Evolutionary conservation across 2,888 invertebrate species (phyloP), one percentile per base, ranked within the genome.

Genomic region (Microctonus aethiopoides): DNA sequence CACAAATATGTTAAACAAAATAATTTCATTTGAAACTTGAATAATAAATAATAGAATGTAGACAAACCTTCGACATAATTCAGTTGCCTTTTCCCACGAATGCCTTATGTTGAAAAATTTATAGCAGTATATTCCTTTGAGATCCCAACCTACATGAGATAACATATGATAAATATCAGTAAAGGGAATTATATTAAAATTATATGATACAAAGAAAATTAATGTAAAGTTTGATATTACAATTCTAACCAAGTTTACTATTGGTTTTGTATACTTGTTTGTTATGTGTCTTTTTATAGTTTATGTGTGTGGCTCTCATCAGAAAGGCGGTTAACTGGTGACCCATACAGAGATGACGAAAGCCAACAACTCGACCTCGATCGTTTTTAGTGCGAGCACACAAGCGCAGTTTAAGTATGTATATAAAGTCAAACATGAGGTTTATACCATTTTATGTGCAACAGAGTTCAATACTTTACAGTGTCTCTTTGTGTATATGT

Each of bases 41-140:
- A 46, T 46, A 46, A 36, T 36, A 10, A 1, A 4, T 7, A 16
- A 16, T 16, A 39, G 16, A 2, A 46, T 20, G 9, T 24, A 57
- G n/a, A 60, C 67, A 9, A 68, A 96, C 96, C 96, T 95, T 90
- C 95, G 93, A 90, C 97, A 97, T 88, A 97, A 90, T 89, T 96
- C 95, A 76, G 95, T 96, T 78, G 96, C 95, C 89, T 95, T 96
- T 88, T 95, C 95, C 96, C 96, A 97, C 76, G 97, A 97, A 90
- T 97, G 96, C 87, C 93, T 93, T 86, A 96, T 96, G 88, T 95
- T 95, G 89, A 97, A 97, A 89, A 95, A 96, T 91, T 95, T 96
- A 89, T 96, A 97, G 89, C 97, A 97, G 88, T 95, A 91, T 83
- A 96, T 91, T 83, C 96, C 96, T 88, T 92, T 92, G 81, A 96